Base-by-base conservation (phyloP, 53 echinoderm and acorn worm genomes). In the Paracentrotus lividus region DNA sequence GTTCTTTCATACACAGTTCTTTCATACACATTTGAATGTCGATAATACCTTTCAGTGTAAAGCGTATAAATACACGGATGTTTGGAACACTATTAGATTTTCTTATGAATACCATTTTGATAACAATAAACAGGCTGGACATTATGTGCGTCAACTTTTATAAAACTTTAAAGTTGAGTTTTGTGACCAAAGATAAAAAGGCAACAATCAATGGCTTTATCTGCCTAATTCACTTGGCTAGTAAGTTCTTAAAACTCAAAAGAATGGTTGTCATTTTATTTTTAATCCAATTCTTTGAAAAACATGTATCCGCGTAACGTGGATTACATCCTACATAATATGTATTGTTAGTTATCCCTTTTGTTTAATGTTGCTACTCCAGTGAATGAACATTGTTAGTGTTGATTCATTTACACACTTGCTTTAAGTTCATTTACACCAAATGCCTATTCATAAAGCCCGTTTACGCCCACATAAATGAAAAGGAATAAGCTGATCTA, bases 191-290 rank as follows among this genome's bases (percentile, higher is more conserved):
- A 38, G 0, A 18, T 40, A 36, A 14, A 20, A 72, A 40, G 36
- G 18, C 40, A 72, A 72, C 81, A 81, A 15, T 81, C 2, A n/a
- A 81, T 81, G 81, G 14, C 47, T 47, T 81, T n/a, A 81, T 81
- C 81, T 47, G 27, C 7, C 27, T 81, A 47, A 81, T 81, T 47
- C 1, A 45, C 47, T 24, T 47, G 81, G 81, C 81, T 81, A 81
- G 45, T 47, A 10, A 26, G 44, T 81, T 49, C 47, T 13, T 81
- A 8, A 81, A 18, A 1, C 9, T 8, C 6, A 14, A 81, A 81
- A 24, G n/a, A 49, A 32, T 72, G 72, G 36, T 0, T 2, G n/a
- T n/a, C n/a, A n/a, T n/a, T n/a, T 8, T 38, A 18, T 15, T 34
- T 18, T 29, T n/a, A 8, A 69, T 18, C 0, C 23, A 78, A 13